phyloP scores from a whole-genome alignment of 2,797 vertebrate species.

The Diplodus puntazzo region DNA sequence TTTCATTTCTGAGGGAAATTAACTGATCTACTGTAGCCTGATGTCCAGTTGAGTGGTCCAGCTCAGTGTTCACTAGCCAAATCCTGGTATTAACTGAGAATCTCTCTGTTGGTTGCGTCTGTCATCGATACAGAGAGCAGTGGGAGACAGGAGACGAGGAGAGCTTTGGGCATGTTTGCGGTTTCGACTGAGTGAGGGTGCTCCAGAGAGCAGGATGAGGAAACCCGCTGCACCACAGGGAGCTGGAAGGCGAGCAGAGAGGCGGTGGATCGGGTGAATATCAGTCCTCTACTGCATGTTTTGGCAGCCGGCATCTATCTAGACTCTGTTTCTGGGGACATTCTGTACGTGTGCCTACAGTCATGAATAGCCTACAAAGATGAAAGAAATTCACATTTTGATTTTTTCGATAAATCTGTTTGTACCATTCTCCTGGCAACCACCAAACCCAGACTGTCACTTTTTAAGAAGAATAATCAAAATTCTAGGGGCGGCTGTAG shows the following conservation, averaged over 20 bases:
- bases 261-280: conserved; percentile 8
- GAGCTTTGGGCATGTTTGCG: conserved; percentile 37
- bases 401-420: no score
- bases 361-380: conserved; percentile 14
- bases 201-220: conserved; percentile 28
- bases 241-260: neutral
- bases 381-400: neutral
- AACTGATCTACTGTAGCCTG: neutral
- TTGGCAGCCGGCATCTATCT: conserved; percentile 13
- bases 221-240: conserved; percentile 39
- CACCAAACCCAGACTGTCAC: no score
- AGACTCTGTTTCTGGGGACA: neutral
- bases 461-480: no score
- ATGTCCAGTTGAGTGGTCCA: neutral
- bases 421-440: no score
- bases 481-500: no score
- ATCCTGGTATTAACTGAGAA: conserved; percentile 8
- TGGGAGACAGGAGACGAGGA: conserved; percentile 20
- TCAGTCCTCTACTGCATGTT: conserved; percentile 17
- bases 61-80: neutral
- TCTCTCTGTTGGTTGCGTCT: conserved; percentile 26
- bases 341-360: neutral
- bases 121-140: conserved; percentile 22
- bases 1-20: neutral
- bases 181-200: conserved; percentile 27